phyloP scores from a whole-genome alignment of 92 coral and sea anemone species.

The Montipora capitata region DNA sequence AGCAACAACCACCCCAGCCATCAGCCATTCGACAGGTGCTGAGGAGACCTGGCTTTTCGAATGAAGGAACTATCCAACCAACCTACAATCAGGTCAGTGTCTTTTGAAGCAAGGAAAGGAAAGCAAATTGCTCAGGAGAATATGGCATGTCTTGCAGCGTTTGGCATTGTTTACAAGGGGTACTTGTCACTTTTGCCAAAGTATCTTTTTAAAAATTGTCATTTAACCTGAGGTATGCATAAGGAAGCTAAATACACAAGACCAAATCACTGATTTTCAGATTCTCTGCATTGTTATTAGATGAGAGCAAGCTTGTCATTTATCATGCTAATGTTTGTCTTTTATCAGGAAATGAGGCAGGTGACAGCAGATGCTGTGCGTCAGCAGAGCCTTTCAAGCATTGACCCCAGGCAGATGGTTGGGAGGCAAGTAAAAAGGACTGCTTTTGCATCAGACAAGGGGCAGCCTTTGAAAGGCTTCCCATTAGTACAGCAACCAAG shows the following conservation, averaged over 20 bases:
- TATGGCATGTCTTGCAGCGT: too few relatives aligned
- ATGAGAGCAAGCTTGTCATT: not conserved
- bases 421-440: conserved; percentile 26
- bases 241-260: not conserved
- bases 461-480: conserved; percentile 15
- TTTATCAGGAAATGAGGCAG: conserved; percentile 33
- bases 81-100: conserved; percentile 21
- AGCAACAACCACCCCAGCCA: conserved; percentile 36
- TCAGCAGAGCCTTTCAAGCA: conserved; percentile 14
- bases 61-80: conserved; percentile 20
- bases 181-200: too few relatives aligned
- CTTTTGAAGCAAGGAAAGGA: not conserved
- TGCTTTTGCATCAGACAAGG: conserved; percentile 11
- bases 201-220: too few relatives aligned
- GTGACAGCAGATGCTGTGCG: not conserved
- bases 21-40: conserved; percentile 15
- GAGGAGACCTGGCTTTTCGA: conserved; percentile 28
- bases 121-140: too few relatives aligned
- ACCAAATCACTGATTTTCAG: not conserved
- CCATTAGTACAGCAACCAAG: conserved; percentile 20
- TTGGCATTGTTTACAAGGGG: too few relatives aligned
- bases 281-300: not conserved
- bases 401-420: conserved; percentile 20
- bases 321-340: not conserved
- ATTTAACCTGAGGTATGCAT: too few relatives aligned